Evolutionary conservation across 2,797 vertebrate genomes (phyloP).

Genomic region (Oreochromis grahami): DNA sequence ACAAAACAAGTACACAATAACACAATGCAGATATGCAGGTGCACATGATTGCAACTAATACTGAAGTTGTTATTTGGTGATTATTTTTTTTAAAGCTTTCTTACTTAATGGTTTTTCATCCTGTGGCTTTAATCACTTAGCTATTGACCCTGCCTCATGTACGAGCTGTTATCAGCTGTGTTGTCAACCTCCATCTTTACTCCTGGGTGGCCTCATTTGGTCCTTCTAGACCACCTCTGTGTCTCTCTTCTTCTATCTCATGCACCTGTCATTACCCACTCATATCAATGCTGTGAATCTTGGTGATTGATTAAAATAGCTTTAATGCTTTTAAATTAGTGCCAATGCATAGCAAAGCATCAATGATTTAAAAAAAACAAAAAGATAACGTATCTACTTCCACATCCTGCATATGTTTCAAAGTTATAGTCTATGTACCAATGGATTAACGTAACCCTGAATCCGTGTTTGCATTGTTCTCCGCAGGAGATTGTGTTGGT

Average conservation of each 20-base stretch:
- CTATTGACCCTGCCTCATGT: constrained; percentile 43
- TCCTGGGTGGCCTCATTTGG: constrained; percentile 24
- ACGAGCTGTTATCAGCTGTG: constrained; percentile 47
- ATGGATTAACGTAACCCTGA: constrained; percentile 24
- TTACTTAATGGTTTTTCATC: constrained; percentile 29
- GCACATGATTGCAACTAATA: not conserved
- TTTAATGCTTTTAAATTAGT: constrained; percentile 21
- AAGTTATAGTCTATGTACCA: not conserved
- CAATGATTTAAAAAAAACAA: not conserved
- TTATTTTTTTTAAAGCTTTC: not conserved
- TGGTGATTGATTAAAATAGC: constrained; percentile 41
- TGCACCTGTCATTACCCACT: constrained; percentile 48
- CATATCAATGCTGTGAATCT: constrained; percentile 23
- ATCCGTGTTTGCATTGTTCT: constrained; percentile 53
- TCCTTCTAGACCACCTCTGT: constrained; percentile 39
- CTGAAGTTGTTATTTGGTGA: not conserved
- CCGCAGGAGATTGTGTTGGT: constrained; percentile 89
- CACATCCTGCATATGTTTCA: constrained; percentile 21
- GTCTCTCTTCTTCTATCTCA: constrained; percentile 13
- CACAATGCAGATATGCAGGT: not conserved
- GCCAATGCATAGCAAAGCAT: not conserved
- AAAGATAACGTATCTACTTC: constrained; percentile 28
- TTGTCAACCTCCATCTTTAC: constrained; percentile 56
- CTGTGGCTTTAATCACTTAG: constrained; percentile 33
- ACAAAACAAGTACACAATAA: not conserved